These are phyloP conservation scores for Anagrus nilaparvatae DNA, from an alignment of 1,140 invertebrate species.

Conservation along the genomic window DNA sequence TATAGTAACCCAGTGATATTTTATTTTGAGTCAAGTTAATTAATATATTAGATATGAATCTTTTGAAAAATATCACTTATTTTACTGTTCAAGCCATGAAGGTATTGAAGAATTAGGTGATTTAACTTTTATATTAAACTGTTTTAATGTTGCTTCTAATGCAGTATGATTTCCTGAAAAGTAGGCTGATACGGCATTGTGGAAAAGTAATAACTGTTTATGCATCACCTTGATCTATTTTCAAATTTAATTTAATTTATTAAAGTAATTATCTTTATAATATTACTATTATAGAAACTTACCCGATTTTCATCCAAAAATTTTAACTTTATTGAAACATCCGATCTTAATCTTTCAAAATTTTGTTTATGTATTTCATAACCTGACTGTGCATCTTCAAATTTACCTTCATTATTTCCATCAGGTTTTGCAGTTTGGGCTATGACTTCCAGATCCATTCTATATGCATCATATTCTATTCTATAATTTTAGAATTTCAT, in stretches of 20 bases:
- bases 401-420: slow-evolving; percentile 43
- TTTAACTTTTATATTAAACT: slow-evolving; percentile 87
- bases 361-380: slow-evolving; percentile 78
- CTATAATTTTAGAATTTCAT: slow-evolving; percentile 44
- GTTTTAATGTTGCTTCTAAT: slow-evolving; percentile 87
- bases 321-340: slow-evolving; percentile 91
- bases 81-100: slow-evolving; percentile 68
- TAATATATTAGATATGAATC: background rate
- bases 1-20: no score
- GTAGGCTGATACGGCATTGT: slow-evolving; percentile 93
- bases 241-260: no score
- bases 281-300: no score
- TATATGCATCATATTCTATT: slow-evolving; percentile 95
- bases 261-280: no score
- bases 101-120: slow-evolving; percentile 60
- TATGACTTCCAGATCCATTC: slow-evolving; percentile 77
- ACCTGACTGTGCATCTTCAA: slow-evolving; percentile 72
- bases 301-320: slow-evolving; percentile 95
- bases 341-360: slow-evolving; percentile 83
- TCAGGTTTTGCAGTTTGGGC: slow-evolving; percentile 55
- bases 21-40: no score
- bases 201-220: slow-evolving; percentile 88
- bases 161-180: slow-evolving; percentile 91
- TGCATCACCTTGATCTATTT: slow-evolving; percentile 97
- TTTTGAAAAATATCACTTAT: background rate